Evolutionary conservation across 2,113 vertebrate genomes (phyloP).

Genomic region (Zootoca vivipara): DNA sequence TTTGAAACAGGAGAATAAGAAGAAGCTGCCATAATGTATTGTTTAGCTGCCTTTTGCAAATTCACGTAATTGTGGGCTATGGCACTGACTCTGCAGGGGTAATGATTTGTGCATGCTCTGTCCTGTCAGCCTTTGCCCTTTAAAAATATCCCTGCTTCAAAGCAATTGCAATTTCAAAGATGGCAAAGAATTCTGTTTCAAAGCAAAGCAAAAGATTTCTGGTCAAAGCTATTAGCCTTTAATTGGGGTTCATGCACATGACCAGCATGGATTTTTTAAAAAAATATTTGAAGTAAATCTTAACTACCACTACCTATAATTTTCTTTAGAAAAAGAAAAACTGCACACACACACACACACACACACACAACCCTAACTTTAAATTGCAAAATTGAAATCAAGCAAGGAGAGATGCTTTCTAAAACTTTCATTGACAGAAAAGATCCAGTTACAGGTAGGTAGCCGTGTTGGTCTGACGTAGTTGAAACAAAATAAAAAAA

Average conservation of each 20-base stretch:
- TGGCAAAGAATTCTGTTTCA: slow-evolving; percentile 37
- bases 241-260: slow-evolving; percentile 48
- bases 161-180: slow-evolving; percentile 37
- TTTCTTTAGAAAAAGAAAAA: neutral
- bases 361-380: neutral
- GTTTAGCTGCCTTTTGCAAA: slow-evolving; percentile 34
- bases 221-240: slow-evolving; percentile 34
- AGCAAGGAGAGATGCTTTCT: neutral
- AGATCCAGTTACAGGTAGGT: too few relatives aligned
- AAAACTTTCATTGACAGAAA: neutral
- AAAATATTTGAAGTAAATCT: slow-evolving; percentile 28
- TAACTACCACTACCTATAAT: slow-evolving; percentile 13
- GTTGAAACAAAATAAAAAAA: too few relatives aligned
- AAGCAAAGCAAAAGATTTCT: slow-evolving; percentile 40
- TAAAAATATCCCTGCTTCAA: slow-evolving; percentile 47
- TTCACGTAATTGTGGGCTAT: slow-evolving; percentile 17
- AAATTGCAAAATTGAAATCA: slow-evolving; percentile 11
- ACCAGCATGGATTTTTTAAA: slow-evolving; percentile 18
- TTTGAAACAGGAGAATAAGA: neutral
- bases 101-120: neutral
- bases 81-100: slow-evolving; percentile 9
- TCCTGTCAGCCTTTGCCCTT: slow-evolving; percentile 18
- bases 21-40: neutral
- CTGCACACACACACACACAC: neutral
- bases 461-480: too few relatives aligned